phyloP scores from a whole-genome alignment of 2,888 invertebrate species.

The Cylloceria caligata region DNA sequence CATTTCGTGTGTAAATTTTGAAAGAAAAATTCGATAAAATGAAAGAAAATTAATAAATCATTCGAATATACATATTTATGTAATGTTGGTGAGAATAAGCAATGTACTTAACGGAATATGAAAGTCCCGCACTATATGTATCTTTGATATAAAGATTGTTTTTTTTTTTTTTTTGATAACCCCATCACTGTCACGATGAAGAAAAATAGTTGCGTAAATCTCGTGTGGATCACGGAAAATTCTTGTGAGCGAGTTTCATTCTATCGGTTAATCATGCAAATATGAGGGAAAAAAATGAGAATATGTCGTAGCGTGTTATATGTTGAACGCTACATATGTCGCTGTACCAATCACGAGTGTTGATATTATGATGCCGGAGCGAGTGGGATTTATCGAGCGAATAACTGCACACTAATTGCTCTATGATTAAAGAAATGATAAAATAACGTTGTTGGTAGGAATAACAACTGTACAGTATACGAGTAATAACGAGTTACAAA shows the following conservation, averaged over 20 bases:
- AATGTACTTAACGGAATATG: too few relatives aligned
- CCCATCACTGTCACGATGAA: not conserved
- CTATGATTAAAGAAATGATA: conserved; percentile 47
- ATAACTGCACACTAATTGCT: conserved; percentile 54
- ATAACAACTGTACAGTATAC: conserved; percentile 11
- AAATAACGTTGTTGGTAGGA: conserved; percentile 21
- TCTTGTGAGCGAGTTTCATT: not conserved
- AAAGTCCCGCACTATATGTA: not conserved
- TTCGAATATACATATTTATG: too few relatives aligned
- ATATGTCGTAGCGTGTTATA: not conserved
- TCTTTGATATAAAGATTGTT: not conserved
- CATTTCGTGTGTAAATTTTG: too few relatives aligned
- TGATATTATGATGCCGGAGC: not conserved
- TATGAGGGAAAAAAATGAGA: not conserved
- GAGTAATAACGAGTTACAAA: too few relatives aligned
- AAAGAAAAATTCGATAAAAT: too few relatives aligned
- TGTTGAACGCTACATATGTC: not conserved
- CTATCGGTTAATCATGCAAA: not conserved
- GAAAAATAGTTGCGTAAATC: not conserved
- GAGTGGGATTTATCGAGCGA: conserved; percentile 30
- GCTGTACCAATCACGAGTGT: conserved; percentile 1
- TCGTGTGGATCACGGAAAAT: not conserved
- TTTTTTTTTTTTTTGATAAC: not conserved
- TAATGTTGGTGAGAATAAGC: too few relatives aligned
- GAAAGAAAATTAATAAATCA: too few relatives aligned